Base-by-base conservation (phyloP, 1,140 invertebrate species). In the Eumeta japonica region DNA sequence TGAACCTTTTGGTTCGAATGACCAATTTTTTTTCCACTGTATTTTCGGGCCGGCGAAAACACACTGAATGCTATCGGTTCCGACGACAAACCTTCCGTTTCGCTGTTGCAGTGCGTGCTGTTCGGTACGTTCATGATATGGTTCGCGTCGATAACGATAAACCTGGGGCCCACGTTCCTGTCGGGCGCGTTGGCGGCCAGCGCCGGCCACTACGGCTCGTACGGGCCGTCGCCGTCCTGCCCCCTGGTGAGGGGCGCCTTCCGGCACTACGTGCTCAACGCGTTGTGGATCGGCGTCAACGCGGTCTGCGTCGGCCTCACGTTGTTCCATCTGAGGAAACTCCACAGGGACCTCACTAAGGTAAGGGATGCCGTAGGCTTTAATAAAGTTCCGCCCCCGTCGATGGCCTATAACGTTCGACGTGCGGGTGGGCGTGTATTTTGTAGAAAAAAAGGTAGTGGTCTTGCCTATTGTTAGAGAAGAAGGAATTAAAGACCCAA, bases 71-170 rank as follows among this genome's bases (percentile, higher is more conserved):
- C n/a, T n/a, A n/a, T n/a, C n/a, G n/a, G n/a, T n/a, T n/a, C n/a
- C n/a, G n/a, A n/a, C n/a, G n/a, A n/a, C n/a, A n/a, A n/a, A n/a
- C n/a, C n/a, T n/a, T n/a, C n/a, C n/a, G n/a, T n/a, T n/a, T n/a
- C n/a, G n/a, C n/a, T 58, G 50, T 79, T 78, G 12, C 85, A 92
- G 79, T 95, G 91, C 67, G 89, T 94, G 3, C 79, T 92, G 14
- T 95, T 94, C 70, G 91, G 90, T 10, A 87, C 90, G 16, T 90
- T 90, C 70, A 94, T 94, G 85, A 93, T 93, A 54, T 94, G 91
- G 92, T 92, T 93, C 70, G 85, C 87, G 9, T 87, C 84, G 37
- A 87, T 94, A 52, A 92, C 91, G 7, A 90, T 94, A 57, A 93
- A 95, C 72, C 79, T 95, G 44, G 91, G 91, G 3, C 90, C 91